Conservation (phyloP, 2,113 vertebrate species). For the Leucopsar rothschildi region DNA sequence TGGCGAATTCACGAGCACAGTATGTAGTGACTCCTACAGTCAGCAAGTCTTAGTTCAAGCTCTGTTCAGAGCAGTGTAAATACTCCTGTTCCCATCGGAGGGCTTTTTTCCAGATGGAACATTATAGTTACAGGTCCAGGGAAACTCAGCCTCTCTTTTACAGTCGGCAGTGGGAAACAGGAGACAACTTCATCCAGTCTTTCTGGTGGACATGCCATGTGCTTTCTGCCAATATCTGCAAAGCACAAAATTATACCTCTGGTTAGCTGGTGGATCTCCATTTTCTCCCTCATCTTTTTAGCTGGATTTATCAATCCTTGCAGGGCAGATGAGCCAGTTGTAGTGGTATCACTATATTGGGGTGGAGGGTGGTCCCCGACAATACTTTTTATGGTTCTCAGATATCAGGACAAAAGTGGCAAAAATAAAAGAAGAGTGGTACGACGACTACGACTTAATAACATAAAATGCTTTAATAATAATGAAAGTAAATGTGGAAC, state of each 20-base stretch:
- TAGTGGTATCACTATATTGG: background rate
- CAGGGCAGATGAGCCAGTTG: background rate
- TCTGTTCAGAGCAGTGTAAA: background rate
- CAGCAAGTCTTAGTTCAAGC: background rate
- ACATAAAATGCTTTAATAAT: too few relatives aligned
- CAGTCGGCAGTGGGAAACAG: background rate
- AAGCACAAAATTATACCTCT: background rate
- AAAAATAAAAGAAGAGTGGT: too few relatives aligned
- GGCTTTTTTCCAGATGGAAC: background rate
- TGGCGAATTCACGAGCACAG: background rate
- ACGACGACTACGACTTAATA: too few relatives aligned
- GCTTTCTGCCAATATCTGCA: background rate
- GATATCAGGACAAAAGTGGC: too few relatives aligned
- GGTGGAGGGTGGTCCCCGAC: too few relatives aligned
- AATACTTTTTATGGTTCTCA: too few relatives aligned
- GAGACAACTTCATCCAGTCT: background rate
- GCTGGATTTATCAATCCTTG: background rate
- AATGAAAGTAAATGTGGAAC: too few relatives aligned
- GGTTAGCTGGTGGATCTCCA: background rate
- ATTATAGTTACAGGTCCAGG: background rate
- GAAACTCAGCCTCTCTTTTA: background rate
- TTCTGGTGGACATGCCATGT: background rate
- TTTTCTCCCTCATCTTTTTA: background rate
- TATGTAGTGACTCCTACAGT: background rate
- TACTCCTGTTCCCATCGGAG: background rate